Evolutionary conservation across 1,140 invertebrate species (phyloP).

Genomic region (Drosophila trapezifrons): DNA sequence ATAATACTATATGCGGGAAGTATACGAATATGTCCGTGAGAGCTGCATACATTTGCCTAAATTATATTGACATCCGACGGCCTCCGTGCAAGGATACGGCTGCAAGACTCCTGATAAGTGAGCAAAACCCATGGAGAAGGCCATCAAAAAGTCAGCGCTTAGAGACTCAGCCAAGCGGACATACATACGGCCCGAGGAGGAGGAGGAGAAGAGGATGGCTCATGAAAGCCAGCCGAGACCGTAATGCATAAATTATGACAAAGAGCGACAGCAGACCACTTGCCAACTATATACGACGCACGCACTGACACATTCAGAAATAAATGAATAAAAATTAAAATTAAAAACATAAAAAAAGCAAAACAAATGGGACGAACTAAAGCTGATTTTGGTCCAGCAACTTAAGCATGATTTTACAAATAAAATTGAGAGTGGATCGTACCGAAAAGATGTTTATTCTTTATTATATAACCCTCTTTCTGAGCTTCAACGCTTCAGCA

Average conservation of each 20-base stretch:
- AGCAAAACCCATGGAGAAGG: constrained; percentile 52
- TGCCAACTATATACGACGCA: constrained; percentile 16
- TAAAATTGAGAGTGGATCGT: neutral
- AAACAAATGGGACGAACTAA: constrained; percentile 38
- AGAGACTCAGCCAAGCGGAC: constrained; percentile 31
- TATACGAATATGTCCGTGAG: constrained; percentile 19
- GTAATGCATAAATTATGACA: constrained; percentile 75
- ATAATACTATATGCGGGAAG: constrained; percentile 12
- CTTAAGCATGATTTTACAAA: too few relatives aligned
- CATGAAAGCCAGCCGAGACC: constrained; percentile 58
- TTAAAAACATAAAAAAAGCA: constrained; percentile 34
- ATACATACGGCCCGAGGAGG: constrained; percentile 1
- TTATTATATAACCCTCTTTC: too few relatives aligned
- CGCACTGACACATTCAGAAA: constrained; percentile 2
- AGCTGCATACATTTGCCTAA: constrained; percentile 76
- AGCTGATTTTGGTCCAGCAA: neutral
- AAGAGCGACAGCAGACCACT: constrained; percentile 23
- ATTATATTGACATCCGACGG: constrained; percentile 76
- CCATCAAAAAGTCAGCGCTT: constrained; percentile 51
- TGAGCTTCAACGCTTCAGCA: too few relatives aligned
- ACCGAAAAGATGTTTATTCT: too few relatives aligned
- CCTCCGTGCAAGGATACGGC: constrained; percentile 59
- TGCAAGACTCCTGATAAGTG: constrained; percentile 74
- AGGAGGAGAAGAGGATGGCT: constrained; percentile 19
- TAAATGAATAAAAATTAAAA: constrained; percentile 20